These are phyloP conservation scores for Bombus difficillimus DNA, from an alignment of 1,140 invertebrate genomes.

Conservation along the genomic window DNA sequence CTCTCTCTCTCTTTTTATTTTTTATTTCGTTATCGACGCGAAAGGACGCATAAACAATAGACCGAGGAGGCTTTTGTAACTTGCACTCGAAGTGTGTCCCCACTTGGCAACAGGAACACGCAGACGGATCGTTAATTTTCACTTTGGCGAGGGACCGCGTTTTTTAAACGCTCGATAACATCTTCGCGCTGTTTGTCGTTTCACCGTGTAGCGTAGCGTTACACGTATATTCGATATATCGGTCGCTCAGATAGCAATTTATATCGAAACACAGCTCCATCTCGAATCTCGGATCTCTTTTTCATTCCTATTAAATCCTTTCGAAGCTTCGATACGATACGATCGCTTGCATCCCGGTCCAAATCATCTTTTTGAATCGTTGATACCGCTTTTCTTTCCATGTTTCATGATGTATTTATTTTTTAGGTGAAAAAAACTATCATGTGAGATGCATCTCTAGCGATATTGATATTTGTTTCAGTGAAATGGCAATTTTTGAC, in stretches of 20 bases:
- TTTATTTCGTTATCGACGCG: constrained; percentile 26
- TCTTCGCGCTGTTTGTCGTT: constrained; percentile 8
- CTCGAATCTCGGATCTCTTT: background rate
- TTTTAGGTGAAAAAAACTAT: too few relatives aligned
- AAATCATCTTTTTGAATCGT: background rate
- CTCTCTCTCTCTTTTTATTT: background rate
- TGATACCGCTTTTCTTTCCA: background rate
- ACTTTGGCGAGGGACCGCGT: background rate
- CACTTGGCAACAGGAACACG: background rate
- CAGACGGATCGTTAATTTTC: constrained; percentile 27
- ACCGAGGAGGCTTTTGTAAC: background rate
- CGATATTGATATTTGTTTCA: too few relatives aligned
- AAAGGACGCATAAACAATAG: constrained; percentile 14
- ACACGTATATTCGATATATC: background rate
- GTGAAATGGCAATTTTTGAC: too few relatives aligned
- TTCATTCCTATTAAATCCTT: background rate
- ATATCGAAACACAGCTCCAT: background rate
- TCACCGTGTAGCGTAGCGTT: background rate
- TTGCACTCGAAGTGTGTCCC: background rate
- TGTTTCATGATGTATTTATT: background rate
- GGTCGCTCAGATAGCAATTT: background rate
- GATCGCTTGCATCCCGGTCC: background rate
- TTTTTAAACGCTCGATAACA: constrained; percentile 5
- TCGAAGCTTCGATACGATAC: background rate
- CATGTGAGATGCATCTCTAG: too few relatives aligned